Base-by-base conservation (phyloP, 2,888 invertebrate species). In the Euphydryas editha region DNA sequence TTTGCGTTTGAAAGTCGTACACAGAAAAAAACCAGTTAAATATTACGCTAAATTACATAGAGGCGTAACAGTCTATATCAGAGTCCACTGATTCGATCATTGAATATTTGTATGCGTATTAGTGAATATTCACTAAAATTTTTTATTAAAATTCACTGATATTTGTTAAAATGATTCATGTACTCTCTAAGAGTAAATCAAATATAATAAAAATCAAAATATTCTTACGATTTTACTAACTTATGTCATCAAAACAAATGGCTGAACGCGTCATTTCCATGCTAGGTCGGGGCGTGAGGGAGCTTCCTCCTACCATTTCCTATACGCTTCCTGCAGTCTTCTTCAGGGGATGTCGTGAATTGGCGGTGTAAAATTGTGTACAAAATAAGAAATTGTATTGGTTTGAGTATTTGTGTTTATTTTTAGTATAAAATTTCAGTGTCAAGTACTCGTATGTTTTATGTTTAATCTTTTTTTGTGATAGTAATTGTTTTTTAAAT, bases 291-390 rank as follows among this genome's bases (percentile, higher is more conserved):
- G 56, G 46, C 67, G 65, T 62, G 55, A 49, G 65, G 62, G 60
- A 39, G 47, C 65, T 70, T 70, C 70, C 70, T 63, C 6, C 55
- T 46, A 59, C 59, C 68, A 70, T 70, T 70, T 70, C 70, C 70
- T 70, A 47, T 51, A 51, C 59, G 59, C 70, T 70, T 70, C 65
- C 65, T 63, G 54, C 24, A 62, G 59, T 60, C 63, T 68, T 62
- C 68, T 70, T 62, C 62, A 47, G 57, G 60, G 68, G 61, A 68
- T 70, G 65, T 68, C 65, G 36, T 65, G 59, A 64, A 59, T 51
- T 58, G 36, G 20, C 30, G 64, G 30, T 54, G 51, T 54, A 54
- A 64, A 64, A 59, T 51, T 54, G 54, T 30, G 30, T 36, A 30
- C 54, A 36, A 36, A n/a, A 54, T 60, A 57, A 59, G 51, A 62